These are phyloP conservation scores for Varanus salvator DNA, from an alignment of 2,113 vertebrate genomes.

Conservation along the genomic window DNA sequence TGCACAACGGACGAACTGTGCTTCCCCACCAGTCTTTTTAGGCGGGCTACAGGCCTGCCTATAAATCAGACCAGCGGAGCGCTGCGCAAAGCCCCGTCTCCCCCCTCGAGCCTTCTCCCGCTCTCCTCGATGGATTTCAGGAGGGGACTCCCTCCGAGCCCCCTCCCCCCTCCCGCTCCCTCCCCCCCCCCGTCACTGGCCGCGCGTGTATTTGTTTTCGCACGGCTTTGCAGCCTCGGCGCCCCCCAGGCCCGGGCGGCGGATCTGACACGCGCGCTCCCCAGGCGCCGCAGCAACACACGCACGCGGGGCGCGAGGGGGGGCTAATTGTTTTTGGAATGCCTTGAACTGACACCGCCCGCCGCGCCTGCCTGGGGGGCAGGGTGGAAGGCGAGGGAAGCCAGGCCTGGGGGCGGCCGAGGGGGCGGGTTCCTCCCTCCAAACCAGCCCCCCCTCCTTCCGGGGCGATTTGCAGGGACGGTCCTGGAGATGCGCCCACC, in stretches of 20 bases:
- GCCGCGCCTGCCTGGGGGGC: background rate
- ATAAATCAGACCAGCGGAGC: no score
- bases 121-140: background rate
- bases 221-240: background rate
- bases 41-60: no score
- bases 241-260: background rate
- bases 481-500: no score
- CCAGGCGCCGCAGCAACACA: rapidly evolving
- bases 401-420: background rate
- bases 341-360: background rate
- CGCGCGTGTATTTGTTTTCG: rapidly evolving
- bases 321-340: rapidly evolving
- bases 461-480: background rate
- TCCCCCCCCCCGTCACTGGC: background rate
- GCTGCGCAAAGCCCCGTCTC: no score
- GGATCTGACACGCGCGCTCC: background rate
- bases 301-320: background rate
- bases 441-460: background rate
- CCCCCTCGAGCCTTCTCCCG: no score
- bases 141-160: no score
- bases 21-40: no score
- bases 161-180: rapidly evolving
- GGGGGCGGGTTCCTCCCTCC: background rate
- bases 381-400: background rate
- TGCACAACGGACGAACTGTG: no score